Conservation (phyloP, 2,888 invertebrate genomes). For the Synergus laeviventris region DNA sequence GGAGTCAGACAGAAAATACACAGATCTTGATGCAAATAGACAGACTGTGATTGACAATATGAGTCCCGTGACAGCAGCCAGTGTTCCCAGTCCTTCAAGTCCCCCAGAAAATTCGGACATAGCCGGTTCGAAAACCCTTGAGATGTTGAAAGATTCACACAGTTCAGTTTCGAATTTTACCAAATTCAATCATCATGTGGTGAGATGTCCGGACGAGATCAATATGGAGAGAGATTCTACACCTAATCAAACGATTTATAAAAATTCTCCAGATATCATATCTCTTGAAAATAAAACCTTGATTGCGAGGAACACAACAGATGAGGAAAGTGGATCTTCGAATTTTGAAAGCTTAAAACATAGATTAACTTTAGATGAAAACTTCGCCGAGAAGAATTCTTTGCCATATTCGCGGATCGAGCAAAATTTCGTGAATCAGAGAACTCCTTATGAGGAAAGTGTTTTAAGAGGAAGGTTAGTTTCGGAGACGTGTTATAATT, state of each 20-base stretch:
- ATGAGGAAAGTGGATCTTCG: background rate
- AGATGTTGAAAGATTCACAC: conserved; percentile 68
- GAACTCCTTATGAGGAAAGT: background rate
- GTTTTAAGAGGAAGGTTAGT: background rate
- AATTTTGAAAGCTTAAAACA: background rate
- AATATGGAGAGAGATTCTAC: background rate
- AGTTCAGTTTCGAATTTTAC: conserved; percentile 40
- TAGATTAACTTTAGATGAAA: background rate
- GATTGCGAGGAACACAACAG: background rate
- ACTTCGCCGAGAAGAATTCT: background rate
- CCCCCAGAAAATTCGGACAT: conserved; percentile 71
- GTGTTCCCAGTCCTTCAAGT: conserved; percentile 74
- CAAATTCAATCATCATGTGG: conserved; percentile 28
- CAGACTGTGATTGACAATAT: conserved; percentile 64
- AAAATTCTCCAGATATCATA: conserved; percentile 1
- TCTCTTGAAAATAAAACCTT: background rate
- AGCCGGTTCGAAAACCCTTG: conserved; percentile 70
- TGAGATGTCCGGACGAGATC: background rate
- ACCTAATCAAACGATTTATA: background rate
- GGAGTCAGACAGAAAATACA: conserved; percentile 70
- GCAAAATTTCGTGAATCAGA: background rate
- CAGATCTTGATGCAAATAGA: conserved; percentile 64
- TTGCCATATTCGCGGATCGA: background rate
- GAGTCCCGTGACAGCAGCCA: conserved; percentile 71
- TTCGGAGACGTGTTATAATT: conserved; percentile 3